Conservation (phyloP, 1,140 invertebrate genomes). For the Drosophila jambulina region DNA sequence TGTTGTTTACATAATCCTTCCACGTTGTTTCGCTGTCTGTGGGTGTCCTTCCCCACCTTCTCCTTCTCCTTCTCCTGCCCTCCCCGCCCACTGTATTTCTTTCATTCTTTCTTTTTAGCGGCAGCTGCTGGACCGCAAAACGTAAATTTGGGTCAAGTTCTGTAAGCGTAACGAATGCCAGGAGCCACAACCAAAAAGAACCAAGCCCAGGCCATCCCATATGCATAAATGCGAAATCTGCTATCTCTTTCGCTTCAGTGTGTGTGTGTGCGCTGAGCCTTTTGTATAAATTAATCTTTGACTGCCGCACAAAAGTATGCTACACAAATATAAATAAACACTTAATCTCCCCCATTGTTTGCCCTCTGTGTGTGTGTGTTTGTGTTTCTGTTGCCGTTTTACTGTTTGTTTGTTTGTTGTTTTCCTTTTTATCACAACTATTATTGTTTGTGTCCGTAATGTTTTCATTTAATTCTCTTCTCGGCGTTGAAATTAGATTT, state of each 20-base stretch:
- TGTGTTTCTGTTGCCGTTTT: constrained; percentile 15
- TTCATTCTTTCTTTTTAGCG: constrained; percentile 20
- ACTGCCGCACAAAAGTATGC: constrained; percentile 60
- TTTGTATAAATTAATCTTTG: constrained; percentile 52
- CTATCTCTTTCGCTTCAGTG: constrained; percentile 18
- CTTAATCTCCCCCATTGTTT: constrained; percentile 41
- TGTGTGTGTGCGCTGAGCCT: constrained; percentile 17
- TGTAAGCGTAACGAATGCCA: constrained; percentile 60
- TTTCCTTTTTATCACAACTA: constrained; percentile 37
- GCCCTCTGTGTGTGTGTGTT: constrained; percentile 7
- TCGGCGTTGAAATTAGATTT: background rate
- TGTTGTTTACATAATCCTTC: constrained; percentile 81
- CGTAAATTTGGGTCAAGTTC: constrained; percentile 81
- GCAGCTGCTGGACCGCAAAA: constrained; percentile 72
- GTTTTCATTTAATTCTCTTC: constrained; percentile 44
- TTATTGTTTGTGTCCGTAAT: constrained; percentile 38
- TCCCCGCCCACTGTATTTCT: background rate
- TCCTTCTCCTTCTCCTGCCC: constrained; percentile 7
- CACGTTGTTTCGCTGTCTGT: constrained; percentile 65
- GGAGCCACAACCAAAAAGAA: constrained; percentile 1
- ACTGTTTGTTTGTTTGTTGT: constrained; percentile 22
- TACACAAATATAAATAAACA: constrained; percentile 59
- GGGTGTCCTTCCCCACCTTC: background rate
- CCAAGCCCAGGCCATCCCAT: constrained; percentile 15
- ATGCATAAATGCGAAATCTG: constrained; percentile 28